Conservation (phyloP, 2,888 invertebrate genomes). For the Dynastes hyllus region DNA sequence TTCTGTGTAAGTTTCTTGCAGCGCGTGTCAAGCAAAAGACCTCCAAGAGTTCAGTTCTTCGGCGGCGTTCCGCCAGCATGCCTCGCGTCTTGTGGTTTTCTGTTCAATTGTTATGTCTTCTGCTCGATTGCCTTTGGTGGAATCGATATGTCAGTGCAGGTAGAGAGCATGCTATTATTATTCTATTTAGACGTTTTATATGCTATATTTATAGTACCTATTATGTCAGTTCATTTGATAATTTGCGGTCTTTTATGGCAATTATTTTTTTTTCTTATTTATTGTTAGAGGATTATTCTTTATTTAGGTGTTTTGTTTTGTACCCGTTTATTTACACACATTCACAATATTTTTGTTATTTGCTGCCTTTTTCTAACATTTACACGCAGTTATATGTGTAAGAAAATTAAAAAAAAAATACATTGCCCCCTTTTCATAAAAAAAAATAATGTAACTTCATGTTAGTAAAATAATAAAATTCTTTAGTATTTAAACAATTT, state of each 20-base stretch:
- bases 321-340: too few relatives aligned
- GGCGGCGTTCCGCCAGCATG: slow-evolving; percentile 67
- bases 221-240: not conserved
- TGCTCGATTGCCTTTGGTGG: slow-evolving; percentile 58
- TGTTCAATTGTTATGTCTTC: slow-evolving; percentile 59
- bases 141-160: slow-evolving; percentile 61
- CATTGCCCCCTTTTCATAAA: too few relatives aligned
- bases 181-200: slow-evolving; percentile 15
- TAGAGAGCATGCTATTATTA: slow-evolving; percentile 48
- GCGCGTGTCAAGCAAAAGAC: slow-evolving; percentile 65
- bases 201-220: not conserved
- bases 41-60: slow-evolving; percentile 67
- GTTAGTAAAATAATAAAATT: too few relatives aligned
- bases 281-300: too few relatives aligned
- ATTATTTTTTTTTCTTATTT: too few relatives aligned
- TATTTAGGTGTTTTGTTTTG: too few relatives aligned
- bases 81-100: slow-evolving; percentile 65
- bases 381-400: too few relatives aligned
- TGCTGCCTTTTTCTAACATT: too few relatives aligned
- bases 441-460: too few relatives aligned
- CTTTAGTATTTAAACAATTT: too few relatives aligned
- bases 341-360: too few relatives aligned
- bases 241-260: not conserved
- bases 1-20: slow-evolving; percentile 56
- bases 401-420: too few relatives aligned